Percentiles rank a stretch among this genome's conserved stretches.
Conservation (phyloP, 2,113 vertebrate genomes). For the Gavialis gangeticus region DNA sequence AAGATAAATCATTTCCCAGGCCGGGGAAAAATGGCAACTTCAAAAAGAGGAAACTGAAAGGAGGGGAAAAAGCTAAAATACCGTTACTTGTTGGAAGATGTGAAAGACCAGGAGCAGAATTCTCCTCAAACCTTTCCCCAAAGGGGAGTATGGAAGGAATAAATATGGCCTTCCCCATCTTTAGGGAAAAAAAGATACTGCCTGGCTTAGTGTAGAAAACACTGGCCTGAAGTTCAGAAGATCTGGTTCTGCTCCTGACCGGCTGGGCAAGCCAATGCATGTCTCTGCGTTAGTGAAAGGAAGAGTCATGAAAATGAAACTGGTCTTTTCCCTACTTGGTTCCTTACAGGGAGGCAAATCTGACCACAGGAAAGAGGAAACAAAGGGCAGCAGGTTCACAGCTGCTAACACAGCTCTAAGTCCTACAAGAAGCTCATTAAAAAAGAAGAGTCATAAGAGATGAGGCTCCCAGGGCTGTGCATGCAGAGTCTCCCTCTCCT, state of each 20-base stretch:
- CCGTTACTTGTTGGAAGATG: neutral
- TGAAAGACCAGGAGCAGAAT: neutral
- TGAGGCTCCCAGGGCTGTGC: no score
- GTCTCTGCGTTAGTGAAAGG: no score
- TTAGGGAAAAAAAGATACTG: neutral
- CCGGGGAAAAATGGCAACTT: neutral
- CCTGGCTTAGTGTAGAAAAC: neutral
- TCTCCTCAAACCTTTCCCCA: neutral
- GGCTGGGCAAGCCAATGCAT: no score
- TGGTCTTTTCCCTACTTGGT: no score
- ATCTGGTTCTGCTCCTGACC: neutral
- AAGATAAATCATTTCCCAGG: neutral
- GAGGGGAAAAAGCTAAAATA: neutral
- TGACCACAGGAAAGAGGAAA: no score
- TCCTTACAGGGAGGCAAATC: no score
- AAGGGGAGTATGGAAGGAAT: neutral
- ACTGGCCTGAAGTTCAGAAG: neutral
- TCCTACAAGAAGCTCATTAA: no score
- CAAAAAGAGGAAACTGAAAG: neutral
- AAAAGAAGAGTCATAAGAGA: no score
- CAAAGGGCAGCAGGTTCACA: no score
- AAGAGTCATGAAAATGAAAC: no score
- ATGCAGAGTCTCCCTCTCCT: no score
- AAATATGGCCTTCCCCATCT: neutral
- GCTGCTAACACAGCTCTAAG: no score